These are phyloP conservation scores for Lithobates sylvaticus DNA, from an alignment of 2,797 vertebrate genomes.

Conservation along the genomic window DNA sequence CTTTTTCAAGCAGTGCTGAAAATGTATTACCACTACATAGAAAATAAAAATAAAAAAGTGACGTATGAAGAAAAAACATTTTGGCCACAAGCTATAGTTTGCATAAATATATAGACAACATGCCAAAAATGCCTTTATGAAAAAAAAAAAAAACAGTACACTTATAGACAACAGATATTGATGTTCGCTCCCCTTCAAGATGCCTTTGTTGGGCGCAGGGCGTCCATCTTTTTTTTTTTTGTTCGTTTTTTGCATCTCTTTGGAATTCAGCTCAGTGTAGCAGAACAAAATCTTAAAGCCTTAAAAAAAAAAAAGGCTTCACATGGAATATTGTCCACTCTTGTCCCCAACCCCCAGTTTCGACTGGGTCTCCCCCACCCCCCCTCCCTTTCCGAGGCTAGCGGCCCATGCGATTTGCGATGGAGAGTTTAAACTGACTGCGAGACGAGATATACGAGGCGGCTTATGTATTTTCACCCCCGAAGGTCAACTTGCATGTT, in stretches of 20 bases:
- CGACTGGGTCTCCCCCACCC: neutral
- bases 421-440: neutral
- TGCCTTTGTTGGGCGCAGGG: neutral
- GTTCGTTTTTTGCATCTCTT: neutral
- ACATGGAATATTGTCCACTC: neutral
- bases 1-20: no score
- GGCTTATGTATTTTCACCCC: slow-evolving; percentile 35
- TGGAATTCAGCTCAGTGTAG: slow-evolving; percentile 2
- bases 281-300: neutral
- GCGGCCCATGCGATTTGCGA: neutral
- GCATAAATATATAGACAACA: no score
- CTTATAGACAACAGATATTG: slow-evolving; percentile 11
- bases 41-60: no score
- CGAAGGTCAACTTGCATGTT: slow-evolving; percentile 19
- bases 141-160: no score
- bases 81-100: neutral
- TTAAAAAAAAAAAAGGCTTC: neutral
- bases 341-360: neutral
- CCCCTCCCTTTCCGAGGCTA: slow-evolving; percentile 4
- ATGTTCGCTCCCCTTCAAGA: neutral
- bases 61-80: no score
- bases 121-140: neutral
- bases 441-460: neutral
- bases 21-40: no score
- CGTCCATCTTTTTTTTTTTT: neutral